These are phyloP conservation scores for Melieria crassipennis DNA, from an alignment of 2,888 invertebrate species.

Conservation along the genomic window DNA sequence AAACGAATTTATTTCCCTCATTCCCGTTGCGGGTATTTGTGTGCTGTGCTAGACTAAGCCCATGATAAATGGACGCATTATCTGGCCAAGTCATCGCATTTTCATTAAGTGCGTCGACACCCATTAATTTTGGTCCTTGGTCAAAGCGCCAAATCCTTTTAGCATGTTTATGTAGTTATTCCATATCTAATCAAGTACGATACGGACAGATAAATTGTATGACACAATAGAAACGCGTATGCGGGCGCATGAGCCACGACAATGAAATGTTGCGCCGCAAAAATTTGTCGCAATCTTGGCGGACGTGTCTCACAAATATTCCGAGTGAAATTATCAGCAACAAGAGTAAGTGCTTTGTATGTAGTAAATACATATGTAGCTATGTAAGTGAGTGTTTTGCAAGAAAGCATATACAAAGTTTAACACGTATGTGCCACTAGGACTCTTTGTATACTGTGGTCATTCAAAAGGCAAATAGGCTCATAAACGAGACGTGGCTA, in stretches of 20 bases:
- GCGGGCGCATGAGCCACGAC: too few species aligned
- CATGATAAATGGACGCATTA: conserved; percentile 41
- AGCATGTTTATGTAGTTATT: conserved; percentile 19
- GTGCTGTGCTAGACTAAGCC: background rate
- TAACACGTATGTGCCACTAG: too few species aligned
- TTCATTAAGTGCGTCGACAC: conserved; percentile 49
- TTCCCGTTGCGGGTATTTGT: background rate
- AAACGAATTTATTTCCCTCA: conserved; percentile 14
- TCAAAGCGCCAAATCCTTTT: conserved; percentile 14
- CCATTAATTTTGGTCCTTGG: conserved; percentile 20
- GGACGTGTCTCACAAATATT: conserved; percentile 46
- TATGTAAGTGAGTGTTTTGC: too few species aligned
- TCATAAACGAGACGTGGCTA: too few species aligned
- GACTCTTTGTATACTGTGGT: too few species aligned
- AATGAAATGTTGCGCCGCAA: too few species aligned
- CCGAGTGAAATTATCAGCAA: conserved; percentile 35
- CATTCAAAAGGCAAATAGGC: too few species aligned
- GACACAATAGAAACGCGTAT: too few species aligned
- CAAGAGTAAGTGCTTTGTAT: conserved; percentile 1
- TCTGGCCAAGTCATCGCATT: conserved; percentile 55
- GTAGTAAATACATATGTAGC: too few species aligned
- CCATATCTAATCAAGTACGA: background rate
- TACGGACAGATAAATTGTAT: too few species aligned
- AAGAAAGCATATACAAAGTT: too few species aligned
- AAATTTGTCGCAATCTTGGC: too few species aligned